Conservation (phyloP, 2,113 vertebrate species). For the Ammospiza caudacuta region DNA sequence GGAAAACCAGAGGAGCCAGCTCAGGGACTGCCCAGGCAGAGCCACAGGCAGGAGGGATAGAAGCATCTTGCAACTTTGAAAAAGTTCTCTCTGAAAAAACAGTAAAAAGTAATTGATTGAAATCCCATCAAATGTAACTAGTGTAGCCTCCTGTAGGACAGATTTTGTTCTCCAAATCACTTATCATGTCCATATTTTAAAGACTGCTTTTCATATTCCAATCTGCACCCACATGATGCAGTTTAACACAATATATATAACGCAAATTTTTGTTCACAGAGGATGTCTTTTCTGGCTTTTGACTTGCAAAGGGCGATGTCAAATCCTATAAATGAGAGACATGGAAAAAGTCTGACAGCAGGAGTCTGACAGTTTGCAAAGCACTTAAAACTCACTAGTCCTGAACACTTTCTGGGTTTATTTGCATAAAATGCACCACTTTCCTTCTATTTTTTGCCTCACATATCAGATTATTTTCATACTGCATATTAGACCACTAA, state of each 20-base stretch:
- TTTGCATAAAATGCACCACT: slow-evolving; percentile 51
- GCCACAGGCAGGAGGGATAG: neutral
- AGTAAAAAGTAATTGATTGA: neutral
- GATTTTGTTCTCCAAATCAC: neutral
- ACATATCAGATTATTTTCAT: slow-evolving; percentile 47
- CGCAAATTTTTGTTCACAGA: neutral
- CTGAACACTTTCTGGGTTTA: slow-evolving; percentile 29
- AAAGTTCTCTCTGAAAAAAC: neutral
- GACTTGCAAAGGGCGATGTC: neutral
- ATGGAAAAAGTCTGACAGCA: neutral
- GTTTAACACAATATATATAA: neutral
- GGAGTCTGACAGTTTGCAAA: slow-evolving; percentile 11
- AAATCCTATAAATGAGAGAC: neutral
- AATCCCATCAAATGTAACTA: neutral
- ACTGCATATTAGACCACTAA: slow-evolving; percentile 26
- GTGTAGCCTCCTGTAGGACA: neutral
- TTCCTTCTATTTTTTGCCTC: slow-evolving; percentile 50
- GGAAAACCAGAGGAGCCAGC: neutral
- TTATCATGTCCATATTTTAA: neutral
- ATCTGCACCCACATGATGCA: neutral
- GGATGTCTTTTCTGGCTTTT: neutral
- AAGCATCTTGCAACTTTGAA: neutral
- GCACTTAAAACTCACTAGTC: slow-evolving; percentile 23
- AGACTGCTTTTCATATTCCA: neutral
- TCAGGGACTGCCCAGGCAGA: neutral